Evolutionary conservation across 2,888 invertebrate genomes (phyloP).

Genomic region (Drosophila basisetae): DNA sequence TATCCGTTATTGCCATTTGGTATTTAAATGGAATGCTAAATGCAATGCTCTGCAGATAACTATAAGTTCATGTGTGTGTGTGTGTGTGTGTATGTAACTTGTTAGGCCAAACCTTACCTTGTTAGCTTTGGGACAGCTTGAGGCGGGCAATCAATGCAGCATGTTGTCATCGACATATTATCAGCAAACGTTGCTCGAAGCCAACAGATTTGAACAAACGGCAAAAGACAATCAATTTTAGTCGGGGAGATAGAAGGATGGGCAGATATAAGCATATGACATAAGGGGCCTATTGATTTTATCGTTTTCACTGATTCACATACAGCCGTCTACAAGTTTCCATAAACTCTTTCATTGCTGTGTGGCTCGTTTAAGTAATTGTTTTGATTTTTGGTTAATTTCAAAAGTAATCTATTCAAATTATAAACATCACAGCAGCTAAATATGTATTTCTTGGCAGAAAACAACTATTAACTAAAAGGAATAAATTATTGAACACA

Average conservation of each 20-base stretch:
- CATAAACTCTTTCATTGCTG: background rate
- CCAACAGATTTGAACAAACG: slow-evolving; percentile 23
- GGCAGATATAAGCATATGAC: too few species aligned
- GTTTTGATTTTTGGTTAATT: background rate
- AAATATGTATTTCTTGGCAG: background rate
- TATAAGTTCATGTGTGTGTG: background rate
- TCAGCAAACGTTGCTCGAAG: slow-evolving; percentile 46
- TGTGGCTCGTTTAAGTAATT: background rate
- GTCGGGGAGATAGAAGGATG: background rate
- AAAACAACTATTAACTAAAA: too few species aligned
- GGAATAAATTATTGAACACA: background rate
- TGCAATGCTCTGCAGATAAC: slow-evolving; percentile 27
- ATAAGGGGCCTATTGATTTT: slow-evolving; percentile 21
- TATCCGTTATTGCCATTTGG: slow-evolving; percentile 34
- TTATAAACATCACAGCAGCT: background rate
- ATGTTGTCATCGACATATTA: slow-evolving; percentile 51
- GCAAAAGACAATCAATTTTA: slow-evolving; percentile 39
- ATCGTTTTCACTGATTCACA: slow-evolving; percentile 20
- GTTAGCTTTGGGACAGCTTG: background rate
- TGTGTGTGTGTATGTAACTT: background rate
- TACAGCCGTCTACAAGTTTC: background rate
- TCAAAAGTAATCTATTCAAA: background rate
- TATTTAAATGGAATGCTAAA: slow-evolving; percentile 68
- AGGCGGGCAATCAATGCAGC: slow-evolving; percentile 7
- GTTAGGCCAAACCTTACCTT: slow-evolving; percentile 16